These are phyloP conservation scores for Sebastes glaucus DNA, from an alignment of 2,797 vertebrate species.

Conservation along the genomic window DNA sequence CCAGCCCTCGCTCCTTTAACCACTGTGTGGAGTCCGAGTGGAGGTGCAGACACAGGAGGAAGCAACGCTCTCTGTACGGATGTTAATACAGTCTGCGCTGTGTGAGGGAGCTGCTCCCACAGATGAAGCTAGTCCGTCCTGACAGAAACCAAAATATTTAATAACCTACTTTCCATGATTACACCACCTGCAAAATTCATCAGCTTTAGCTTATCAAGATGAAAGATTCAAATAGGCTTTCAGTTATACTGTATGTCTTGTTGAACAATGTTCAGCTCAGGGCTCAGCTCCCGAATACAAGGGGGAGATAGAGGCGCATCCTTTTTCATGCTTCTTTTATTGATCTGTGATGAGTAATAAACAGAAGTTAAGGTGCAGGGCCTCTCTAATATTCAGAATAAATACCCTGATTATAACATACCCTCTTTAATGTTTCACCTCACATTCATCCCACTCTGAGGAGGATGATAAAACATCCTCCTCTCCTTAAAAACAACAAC, in stretches of 20 bases:
- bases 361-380: too few relatives aligned
- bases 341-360: too few relatives aligned
- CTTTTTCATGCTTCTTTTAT: too few relatives aligned
- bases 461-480: background rate
- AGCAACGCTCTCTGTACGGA: background rate
- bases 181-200: slow-evolving; percentile 44
- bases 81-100: background rate
- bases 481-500: too few relatives aligned
- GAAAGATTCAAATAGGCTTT: too few relatives aligned
- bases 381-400: too few relatives aligned
- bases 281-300: too few relatives aligned
- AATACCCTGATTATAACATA: background rate
- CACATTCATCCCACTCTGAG: background rate
- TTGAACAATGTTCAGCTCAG: too few relatives aligned
- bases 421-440: background rate
- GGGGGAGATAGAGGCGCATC: too few relatives aligned
- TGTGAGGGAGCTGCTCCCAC: slow-evolving; percentile 4
- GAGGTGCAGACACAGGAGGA: background rate
- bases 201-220: slow-evolving; percentile 46
- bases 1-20: too few relatives aligned
- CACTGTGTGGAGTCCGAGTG: background rate
- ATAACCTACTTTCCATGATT: too few relatives aligned
- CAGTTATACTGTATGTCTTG: too few relatives aligned
- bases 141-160: slow-evolving; percentile 27
- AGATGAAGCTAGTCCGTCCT: slow-evolving; percentile 32